Base-by-base conservation (phyloP, 2,113 vertebrate genomes). In the Elaphurus davidianus region DNA sequence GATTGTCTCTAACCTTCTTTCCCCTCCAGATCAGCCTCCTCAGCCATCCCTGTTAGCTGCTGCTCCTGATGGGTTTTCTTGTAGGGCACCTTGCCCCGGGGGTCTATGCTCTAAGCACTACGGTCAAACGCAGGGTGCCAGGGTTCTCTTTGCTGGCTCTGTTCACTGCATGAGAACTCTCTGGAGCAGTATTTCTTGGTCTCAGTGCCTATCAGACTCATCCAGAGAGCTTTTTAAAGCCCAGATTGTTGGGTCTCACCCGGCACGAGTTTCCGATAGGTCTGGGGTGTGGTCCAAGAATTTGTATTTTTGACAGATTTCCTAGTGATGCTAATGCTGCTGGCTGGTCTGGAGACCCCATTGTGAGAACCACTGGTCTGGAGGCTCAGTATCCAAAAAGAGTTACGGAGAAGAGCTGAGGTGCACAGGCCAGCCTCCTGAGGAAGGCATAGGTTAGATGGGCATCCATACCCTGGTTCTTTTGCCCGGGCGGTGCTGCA, bases 1-100 rank as follows among this genome's bases (percentile, higher is more conserved):
- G 85, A 95, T 79, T 90, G 87, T 92, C 85, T 98, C 98, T 95
- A 97, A 52, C 94, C 60, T 97, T 96, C 93, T 96, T 82, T 78
- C 93, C 64, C 92, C 76, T 57, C 76, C 94, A 97, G 92, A 87
- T 93, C 95, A 74, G 84, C 94, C 96, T 96, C 95, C 82, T 97
- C 43, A 7, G 87, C 93, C 87, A 94, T 91, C 90, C 55, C 89
- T 62, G 40, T 96, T 92, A 97, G 94, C 93, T 82, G 93, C 87
- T 97, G 62, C 85, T 97, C 43, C 87, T 54, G 23, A 83, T 67
- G 12, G 47, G 86, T 64, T 93, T 83, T 76, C 62, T 40, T 30
- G 19, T 28, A 5, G 1, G 64, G 57, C 7, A 62, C 83, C 71
- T 85, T 90, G 60, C 50, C 57, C 47, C 0, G 2, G 47, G 45